These are phyloP conservation scores for Gymnoscopelus microlampas DNA, from an alignment of 2,797 vertebrate genomes.

Conservation along the genomic window DNA sequence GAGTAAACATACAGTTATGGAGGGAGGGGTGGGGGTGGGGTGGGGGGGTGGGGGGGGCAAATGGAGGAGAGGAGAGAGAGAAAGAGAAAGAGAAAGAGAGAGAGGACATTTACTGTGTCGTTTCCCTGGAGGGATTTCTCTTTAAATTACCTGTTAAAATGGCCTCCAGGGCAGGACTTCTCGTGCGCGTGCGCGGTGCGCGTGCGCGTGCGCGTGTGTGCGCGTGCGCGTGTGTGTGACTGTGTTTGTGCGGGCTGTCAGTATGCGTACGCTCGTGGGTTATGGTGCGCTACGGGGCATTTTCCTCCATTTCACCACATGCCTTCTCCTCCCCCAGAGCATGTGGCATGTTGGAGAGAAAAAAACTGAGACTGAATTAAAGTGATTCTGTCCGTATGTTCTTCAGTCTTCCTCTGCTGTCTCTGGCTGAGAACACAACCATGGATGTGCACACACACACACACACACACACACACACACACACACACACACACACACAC, in stretches of 20 bases:
- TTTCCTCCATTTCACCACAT: conserved; percentile 67
- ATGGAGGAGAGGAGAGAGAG: neutral
- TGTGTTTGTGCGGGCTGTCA: conserved; percentile 1
- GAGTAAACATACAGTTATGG: conserved; percentile 62
- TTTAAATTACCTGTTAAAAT: conserved; percentile 84
- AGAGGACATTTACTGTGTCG: conserved; percentile 65
- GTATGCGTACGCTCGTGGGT: conserved; percentile 37
- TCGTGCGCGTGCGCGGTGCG: conserved; percentile 8
- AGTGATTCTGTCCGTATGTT: conserved; percentile 71
- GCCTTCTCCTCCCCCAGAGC: conserved; percentile 52
- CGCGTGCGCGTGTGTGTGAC: neutral
- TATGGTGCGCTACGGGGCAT: conserved; percentile 57
- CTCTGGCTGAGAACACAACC: neutral
- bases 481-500: conserved; percentile 1
- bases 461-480: neutral
- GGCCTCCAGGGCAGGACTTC: conserved; percentile 68
- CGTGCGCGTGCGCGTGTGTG: conserved; percentile 4
- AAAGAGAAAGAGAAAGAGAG: conserved; percentile 21
- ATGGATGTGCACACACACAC: neutral
- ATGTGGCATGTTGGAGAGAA: conserved; percentile 42
- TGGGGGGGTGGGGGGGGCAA: conserved; percentile 3
- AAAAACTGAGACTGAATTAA: conserved; percentile 43
- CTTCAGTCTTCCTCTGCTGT: neutral
- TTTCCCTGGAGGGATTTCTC: conserved; percentile 72
- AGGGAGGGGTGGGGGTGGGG: conserved; percentile 22